Evolutionary conservation across 2,797 vertebrate species (phyloP).

Genomic region (Galago senegalensis): DNA sequence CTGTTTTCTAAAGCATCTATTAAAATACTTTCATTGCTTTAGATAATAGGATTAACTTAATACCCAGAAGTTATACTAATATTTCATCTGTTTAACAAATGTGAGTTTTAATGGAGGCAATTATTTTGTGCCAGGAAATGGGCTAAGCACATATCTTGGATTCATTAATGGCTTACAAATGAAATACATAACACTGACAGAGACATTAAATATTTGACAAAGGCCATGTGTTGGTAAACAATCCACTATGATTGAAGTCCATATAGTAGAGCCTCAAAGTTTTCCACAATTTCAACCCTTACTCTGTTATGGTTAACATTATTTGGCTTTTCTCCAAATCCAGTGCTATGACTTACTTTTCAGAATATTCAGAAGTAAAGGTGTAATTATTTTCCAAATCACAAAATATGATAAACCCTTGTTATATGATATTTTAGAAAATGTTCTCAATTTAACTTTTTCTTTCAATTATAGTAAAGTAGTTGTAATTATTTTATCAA

Average conservation of each 20-base stretch:
- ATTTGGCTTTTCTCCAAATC: background rate
- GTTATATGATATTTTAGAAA: background rate
- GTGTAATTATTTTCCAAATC: background rate
- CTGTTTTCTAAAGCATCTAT: background rate
- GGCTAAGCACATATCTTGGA: background rate
- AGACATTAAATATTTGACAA: background rate
- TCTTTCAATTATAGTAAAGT: background rate
- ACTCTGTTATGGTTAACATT: background rate
- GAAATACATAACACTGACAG: background rate
- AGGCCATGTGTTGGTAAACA: background rate
- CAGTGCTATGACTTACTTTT: background rate
- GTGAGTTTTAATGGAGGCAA: background rate
- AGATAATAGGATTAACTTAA: background rate
- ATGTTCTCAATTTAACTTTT: background rate
- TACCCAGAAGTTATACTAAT: background rate
- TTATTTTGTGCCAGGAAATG: background rate
- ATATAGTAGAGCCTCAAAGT: background rate
- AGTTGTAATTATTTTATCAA: conserved; percentile 7
- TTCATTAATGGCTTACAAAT: background rate
- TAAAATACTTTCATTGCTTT: background rate
- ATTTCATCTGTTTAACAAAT: background rate
- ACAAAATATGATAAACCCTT: background rate
- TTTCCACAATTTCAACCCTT: background rate
- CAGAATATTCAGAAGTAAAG: background rate
- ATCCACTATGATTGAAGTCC: background rate